Base-by-base conservation (phyloP, 2,797 vertebrate genomes). In the Argya squamiceps region DNA sequence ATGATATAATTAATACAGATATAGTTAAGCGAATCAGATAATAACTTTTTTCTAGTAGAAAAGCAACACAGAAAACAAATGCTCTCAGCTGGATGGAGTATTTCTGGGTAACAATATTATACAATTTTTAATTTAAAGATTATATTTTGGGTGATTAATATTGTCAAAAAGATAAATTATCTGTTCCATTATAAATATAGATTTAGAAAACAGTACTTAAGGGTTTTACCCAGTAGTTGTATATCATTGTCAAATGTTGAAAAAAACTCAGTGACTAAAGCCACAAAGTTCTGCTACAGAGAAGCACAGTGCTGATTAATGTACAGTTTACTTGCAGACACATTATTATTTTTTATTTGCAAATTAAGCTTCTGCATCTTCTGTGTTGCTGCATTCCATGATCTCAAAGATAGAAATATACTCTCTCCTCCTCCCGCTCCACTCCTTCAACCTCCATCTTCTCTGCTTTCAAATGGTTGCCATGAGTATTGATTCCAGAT, bases 161-260 rank as follows among this genome's bases (percentile, higher is more conserved):
- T 92, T 98, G 96, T 97, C 97, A 97, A 95, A 96, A 97, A 97
- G 97, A 98, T 92, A 97, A 97, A 98, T 95, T 96, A 95, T 89
- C 83, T 76, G 60, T 64, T 87, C 91, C 26, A 50, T 65, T 76
- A 96, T 92, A 97, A 97, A 95, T 95, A 97, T 15, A 97, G 96
- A 97, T 97, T 95, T 94, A 90, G 84, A 97, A 96, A 95, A 94
- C 74, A 85, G 68, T 84, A 91, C 81, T 96, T 92, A 96, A 85
- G 64, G 47, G 58, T 39, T 94, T 60, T 71, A 83, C 56, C 34
- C 46, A 53, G 69, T 37, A 90, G 78, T 80, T 86, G 36, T 97
- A 87, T 58, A 89, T 98, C 97, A 96, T 4, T 98, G 97, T 97
- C 96, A 97, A 74, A 44, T 39, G 37, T 7, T 88, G 63, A 26